A percentile compares a stretch with the other conserved stretches of the same genome.
These are phyloP conservation scores for Micronisus gabar DNA, from an alignment of 2,113 vertebrate species.

Conservation along the genomic window DNA sequence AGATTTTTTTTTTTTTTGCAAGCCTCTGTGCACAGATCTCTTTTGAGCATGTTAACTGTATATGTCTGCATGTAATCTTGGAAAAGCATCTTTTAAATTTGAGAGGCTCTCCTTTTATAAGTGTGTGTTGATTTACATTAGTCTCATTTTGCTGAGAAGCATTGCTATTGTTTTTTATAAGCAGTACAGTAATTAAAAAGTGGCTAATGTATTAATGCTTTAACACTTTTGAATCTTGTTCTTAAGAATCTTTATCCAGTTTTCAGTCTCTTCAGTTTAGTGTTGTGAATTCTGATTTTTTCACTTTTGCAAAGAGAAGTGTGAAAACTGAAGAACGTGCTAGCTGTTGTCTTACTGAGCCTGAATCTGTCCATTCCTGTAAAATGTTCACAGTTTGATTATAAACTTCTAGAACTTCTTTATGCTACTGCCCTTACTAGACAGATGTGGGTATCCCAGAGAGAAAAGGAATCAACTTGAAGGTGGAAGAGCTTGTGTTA, in stretches of 20 bases:
- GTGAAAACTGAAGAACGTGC: not conserved
- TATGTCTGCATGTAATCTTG: not conserved
- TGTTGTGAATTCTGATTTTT: not conserved
- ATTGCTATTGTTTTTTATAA: not conserved
- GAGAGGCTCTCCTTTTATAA: not conserved
- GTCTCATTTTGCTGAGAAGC: not conserved
- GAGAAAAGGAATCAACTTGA: not conserved
- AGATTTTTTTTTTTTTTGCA: not conserved
- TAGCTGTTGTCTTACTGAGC: not conserved
- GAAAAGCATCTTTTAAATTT: not conserved
- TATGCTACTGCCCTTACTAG: not conserved
- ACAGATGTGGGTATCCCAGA: not conserved
- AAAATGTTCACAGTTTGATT: not conserved
- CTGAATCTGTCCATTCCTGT: not conserved
- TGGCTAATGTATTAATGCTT: not conserved
- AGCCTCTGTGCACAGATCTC: not conserved
- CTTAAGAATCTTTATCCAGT: not conserved
- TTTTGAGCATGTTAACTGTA: not conserved
- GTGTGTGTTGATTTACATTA: fast-evolving
- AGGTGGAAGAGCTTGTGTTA: not conserved
- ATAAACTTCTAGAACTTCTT: not conserved
- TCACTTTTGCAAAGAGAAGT: not conserved
- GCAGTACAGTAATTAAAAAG: not conserved
- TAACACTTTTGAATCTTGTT: not conserved
- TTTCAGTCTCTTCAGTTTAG: not conserved